Base-by-base conservation (phyloP, 2,888 invertebrate species). In the Archips xylosteana region DNA sequence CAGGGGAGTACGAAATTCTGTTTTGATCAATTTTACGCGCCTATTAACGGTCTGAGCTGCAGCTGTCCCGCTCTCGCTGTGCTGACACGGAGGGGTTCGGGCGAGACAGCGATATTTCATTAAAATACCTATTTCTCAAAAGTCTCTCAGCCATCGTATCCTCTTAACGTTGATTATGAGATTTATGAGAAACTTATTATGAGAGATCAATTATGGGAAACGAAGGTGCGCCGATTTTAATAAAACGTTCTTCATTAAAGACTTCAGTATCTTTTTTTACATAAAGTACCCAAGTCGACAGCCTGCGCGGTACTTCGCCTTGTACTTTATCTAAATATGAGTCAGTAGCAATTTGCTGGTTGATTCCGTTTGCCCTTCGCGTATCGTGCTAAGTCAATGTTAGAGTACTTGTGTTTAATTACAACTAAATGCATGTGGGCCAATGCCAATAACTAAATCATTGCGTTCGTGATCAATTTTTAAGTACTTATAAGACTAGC, bases 311-410 rank as follows among this genome's bases (percentile, higher is more conserved):
- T 67, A 64, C 54, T 69, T 66, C 83, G 79, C 91, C 91, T 91
- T 91, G 90, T 85, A 84, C 80, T 86, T 88, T 89, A 90, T 91
- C 91, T 89, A 80, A 85, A 89, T 82, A 82, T 90, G 90, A 90
- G 85, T 90, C 90, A 87, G 80, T 76, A 45, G 76, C 77, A 77
- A 80, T 81, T 84, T 83, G 85, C 85, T 85, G 86, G 81, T 82
- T 85, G 82, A 78, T 81, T 80, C 80, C 76, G 78, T 73, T 51
- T 77, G 87, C 89, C 90, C 89, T 90, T 89, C 88, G 79, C 64
- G 77, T 86, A 83, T 87, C 87, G 88, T 89, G 86, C 81, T 34
- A 75, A 78, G 82, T 85, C 86, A 86, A 85, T 86, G 85, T 84
- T 86, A 85, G 78, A 65, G 80, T 82, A 80, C 82, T 81, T 78